These are phyloP conservation scores for Synanthedon andrenaeformis DNA, from an alignment of 2,888 invertebrate species.

Conservation along the genomic window DNA sequence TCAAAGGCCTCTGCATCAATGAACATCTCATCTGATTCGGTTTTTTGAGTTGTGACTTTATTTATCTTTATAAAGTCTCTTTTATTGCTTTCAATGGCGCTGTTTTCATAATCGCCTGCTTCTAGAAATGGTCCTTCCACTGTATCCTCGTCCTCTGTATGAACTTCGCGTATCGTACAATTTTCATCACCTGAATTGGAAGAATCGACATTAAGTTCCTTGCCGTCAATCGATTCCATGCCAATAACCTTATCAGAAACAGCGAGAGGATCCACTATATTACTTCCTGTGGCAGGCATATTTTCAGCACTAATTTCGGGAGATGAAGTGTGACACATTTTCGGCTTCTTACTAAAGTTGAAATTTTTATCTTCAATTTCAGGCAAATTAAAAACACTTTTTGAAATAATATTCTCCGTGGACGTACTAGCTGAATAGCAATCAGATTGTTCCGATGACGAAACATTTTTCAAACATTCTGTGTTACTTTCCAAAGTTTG, in stretches of 20 bases:
- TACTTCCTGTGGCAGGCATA: constrained; percentile 17
- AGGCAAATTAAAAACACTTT: constrained; percentile 49
- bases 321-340: constrained; percentile 31
- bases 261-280: constrained; percentile 14
- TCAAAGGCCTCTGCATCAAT: constrained; percentile 62
- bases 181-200: constrained; percentile 30
- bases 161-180: constrained; percentile 33
- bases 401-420: constrained; percentile 23
- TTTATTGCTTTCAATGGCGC: constrained; percentile 23
- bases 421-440: constrained; percentile 32
- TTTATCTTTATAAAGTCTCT: constrained; percentile 39
- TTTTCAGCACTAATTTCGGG: constrained; percentile 13
- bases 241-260: constrained; percentile 6
- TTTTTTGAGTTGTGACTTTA: constrained; percentile 25
- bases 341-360: constrained; percentile 44
- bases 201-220: constrained; percentile 5
- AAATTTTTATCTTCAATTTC: constrained; percentile 48
- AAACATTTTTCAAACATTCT: constrained; percentile 14
- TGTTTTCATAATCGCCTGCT: constrained; percentile 28
- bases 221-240: background rate
- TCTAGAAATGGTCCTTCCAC: constrained; percentile 57
- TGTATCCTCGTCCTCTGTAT: constrained; percentile 61
- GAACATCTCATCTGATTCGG: constrained; percentile 45
- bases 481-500: background rate
- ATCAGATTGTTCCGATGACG: constrained; percentile 36